Evolutionary conservation across 2,888 invertebrate species (phyloP), one percentile per base, ranked within the genome.

Genomic region (Teleiodes luculella): DNA sequence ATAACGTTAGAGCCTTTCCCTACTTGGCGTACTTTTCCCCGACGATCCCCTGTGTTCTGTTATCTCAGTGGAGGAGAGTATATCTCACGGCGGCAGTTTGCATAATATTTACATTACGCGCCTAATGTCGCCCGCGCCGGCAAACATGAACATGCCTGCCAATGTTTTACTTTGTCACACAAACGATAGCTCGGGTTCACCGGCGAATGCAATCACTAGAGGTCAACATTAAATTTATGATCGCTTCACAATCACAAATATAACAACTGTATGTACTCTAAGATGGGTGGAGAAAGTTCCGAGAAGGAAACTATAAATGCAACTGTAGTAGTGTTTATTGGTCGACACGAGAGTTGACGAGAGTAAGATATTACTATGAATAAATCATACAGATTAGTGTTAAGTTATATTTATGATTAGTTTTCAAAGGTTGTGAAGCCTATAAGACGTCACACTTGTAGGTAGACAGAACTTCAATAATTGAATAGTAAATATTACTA

Each of bases 21-120:
- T 18, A 18, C 39, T 39, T 39, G 39, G 39, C 33, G n/a, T 33
- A 33, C 33, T 33, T 8, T 33, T 5, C 10, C n/a, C 2, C 33
- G 33, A n/a, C 33, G 10, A 51, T 43, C 53, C 45, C 50, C n/a
- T n/a, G n/a, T 59, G 56, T 54, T 41, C 55, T 43, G 59, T 66
- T 68, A 68, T 68, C 63, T 64, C 57, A 57, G 58, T 61, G 64
- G 62, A 62, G 55, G 56, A 59, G 66, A 66, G 65, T 63, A 69
- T 66, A 65, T 64, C 66, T 62, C 60, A 13, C 20, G 61, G 68
- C 65, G 61, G 68, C 66, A 68, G 70, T 76, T 77, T 72, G 70
- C 69, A 79, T 72, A 74, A 74, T 74, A 77, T 74, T 75, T 66
- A 67, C 72, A 77, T 76, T 67, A 67, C 58, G 64, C 63, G 58